Conservation (phyloP, 2,888 invertebrate species). For the Mythimna impura region DNA sequence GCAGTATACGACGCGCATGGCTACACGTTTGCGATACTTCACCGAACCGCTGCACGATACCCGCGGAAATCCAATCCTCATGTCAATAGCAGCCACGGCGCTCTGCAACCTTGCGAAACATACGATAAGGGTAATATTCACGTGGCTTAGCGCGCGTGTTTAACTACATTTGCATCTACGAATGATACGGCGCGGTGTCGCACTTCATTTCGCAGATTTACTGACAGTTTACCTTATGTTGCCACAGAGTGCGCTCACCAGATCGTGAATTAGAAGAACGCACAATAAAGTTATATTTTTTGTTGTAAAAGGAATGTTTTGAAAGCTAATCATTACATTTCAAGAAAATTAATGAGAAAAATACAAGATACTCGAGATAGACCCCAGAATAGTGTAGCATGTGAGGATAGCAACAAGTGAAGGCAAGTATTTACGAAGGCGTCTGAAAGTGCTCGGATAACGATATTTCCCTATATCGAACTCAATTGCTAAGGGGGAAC, state of each 20-base stretch:
- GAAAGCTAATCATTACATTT: neutral
- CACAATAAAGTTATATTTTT: neutral
- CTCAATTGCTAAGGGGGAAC: neutral
- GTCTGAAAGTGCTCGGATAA: neutral
- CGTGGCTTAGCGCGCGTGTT: constrained; percentile 13
- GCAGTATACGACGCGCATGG: constrained; percentile 9
- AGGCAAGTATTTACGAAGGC: neutral
- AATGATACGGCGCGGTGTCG: constrained; percentile 47
- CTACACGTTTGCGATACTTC: constrained; percentile 48
- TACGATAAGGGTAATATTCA: constrained; percentile 23
- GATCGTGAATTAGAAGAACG: neutral
- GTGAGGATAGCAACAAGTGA: constrained; percentile 9
- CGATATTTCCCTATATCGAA: neutral
- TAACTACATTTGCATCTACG: constrained; percentile 69
- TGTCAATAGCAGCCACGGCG: constrained; percentile 58
- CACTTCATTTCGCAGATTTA: constrained; percentile 70
- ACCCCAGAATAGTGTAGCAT: neutral
- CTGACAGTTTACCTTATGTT: constrained; percentile 45
- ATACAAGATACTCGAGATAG: neutral
- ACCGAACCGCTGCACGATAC: constrained; percentile 48
- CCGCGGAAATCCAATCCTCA: constrained; percentile 63
- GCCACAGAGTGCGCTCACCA: neutral
- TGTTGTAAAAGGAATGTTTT: neutral
- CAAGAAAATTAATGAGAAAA: neutral
- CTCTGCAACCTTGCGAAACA: constrained; percentile 4